Evolutionary conservation across 1,140 invertebrate genomes (phyloP), one percentile per base, ranked within the genome.

Genomic region (Drosophila obscura): DNA sequence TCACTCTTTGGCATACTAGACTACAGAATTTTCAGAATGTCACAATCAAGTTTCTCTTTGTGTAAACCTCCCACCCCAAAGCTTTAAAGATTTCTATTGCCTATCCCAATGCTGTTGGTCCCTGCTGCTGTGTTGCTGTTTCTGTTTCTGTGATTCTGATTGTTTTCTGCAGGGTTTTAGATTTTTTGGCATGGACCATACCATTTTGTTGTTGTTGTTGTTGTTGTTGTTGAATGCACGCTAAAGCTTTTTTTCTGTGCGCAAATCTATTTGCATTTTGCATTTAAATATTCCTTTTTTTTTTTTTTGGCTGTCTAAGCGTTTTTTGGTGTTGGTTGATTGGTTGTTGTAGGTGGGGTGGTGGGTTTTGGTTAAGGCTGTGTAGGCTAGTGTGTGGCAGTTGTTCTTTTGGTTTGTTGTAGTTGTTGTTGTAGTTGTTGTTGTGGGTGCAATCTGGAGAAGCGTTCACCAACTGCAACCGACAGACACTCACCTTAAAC

Each of bases 201-300:
- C 9, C 22, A 39, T 59, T 66, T 62, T 53, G 8, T 31, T 9
- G 31, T 7, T 19, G 16, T 62, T 53, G 8, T 31, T 9, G 31
- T 7, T 19, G 16, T 8, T 26, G 5, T 28, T 28, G 5, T 58
- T 50, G 44, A 24, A 44, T 73, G 11, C 41, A 57, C 19, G 57
- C 62, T 57, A 63, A 66, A 77, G 78, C 73, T 57, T 67, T 66
- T 66, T 66, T 19, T 55, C 43, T 61, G 57, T 45, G 58, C 51
- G 68, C 73, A 87, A 85, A 85, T 85, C 81, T 85, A 85, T 85
- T 85, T 87, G 82, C 55, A 50, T 65, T 81, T 68, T 78, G 81
- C 82, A 87, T 85, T 76, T 81, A 60, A 67, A 77, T 61, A 73
- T 77, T 67, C 19, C 9, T 44, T 69, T 59, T 72, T 19, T 19